These are phyloP conservation scores for Caenorhabditis uteleia DNA, from an alignment of 2,888 invertebrate genomes.

Conservation along the genomic window DNA sequence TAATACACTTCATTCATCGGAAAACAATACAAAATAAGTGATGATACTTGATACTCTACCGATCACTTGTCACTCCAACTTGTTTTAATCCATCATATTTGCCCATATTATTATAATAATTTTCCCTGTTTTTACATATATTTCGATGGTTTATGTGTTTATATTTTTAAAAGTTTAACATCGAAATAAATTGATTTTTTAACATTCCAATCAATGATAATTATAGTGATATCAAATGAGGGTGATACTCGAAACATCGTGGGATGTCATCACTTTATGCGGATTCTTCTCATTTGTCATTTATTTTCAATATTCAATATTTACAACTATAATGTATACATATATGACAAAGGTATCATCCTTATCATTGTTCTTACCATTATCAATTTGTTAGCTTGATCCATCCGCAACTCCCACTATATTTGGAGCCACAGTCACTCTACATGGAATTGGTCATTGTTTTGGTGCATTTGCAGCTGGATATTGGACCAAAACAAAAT, in stretches of 20 bases:
- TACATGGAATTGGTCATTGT: constrained; percentile 27
- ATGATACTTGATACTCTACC: too few relatives aligned
- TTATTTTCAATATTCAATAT: constrained; percentile 29
- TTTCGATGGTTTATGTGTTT: too few relatives aligned
- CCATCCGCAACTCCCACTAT: constrained; percentile 11
- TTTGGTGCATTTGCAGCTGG: constrained; percentile 20
- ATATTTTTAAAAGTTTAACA: too few relatives aligned
- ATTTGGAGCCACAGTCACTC: constrained; percentile 23
- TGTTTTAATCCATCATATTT: too few relatives aligned
- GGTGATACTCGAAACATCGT: constrained; percentile 30
- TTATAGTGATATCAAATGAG: too few relatives aligned
- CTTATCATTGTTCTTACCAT: background rate
- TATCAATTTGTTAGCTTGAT: constrained; percentile 12
- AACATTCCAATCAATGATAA: too few relatives aligned
- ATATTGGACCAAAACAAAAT: constrained; percentile 25
- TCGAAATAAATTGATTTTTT: too few relatives aligned
- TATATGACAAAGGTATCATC: constrained; percentile 26
- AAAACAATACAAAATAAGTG: too few relatives aligned
- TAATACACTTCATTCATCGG: too few relatives aligned
- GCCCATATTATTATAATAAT: too few relatives aligned
- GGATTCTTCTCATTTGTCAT: constrained; percentile 26
- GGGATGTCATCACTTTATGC: constrained; percentile 26
- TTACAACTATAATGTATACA: constrained; percentile 30
- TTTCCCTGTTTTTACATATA: too few relatives aligned
- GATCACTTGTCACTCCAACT: too few relatives aligned